Conservation (phyloP, 2,888 invertebrate genomes). For the Calameuta pallipes region DNA sequence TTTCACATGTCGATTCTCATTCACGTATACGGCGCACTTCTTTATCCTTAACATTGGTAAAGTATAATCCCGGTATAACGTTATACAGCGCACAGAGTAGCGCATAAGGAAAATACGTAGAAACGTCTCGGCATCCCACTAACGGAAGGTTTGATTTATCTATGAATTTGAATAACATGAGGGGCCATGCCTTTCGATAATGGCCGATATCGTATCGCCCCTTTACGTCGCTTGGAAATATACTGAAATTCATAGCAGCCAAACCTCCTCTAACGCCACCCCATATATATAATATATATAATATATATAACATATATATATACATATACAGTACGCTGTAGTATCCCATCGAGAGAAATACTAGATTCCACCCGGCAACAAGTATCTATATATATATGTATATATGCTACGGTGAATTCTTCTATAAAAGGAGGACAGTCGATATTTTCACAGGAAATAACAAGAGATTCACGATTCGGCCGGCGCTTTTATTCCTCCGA, state of each 20-base stretch:
- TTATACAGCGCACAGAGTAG: background rate
- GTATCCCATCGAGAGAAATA: background rate
- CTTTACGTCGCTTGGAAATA: slow-evolving; percentile 2
- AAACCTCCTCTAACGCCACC: background rate
- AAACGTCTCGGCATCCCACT: background rate
- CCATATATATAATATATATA: background rate
- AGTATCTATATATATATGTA: background rate
- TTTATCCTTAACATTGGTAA: background rate
- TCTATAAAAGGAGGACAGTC: background rate
- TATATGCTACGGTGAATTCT: background rate
- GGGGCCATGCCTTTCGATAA: slow-evolving; percentile 44
- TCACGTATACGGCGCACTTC: background rate
- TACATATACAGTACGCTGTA: background rate
- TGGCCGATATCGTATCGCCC: slow-evolving; percentile 37
- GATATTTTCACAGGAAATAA: background rate
- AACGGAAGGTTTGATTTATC: slow-evolving; percentile 51
- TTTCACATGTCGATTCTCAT: background rate
- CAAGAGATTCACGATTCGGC: background rate
- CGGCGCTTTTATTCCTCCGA: background rate
- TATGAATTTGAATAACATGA: slow-evolving; percentile 57
- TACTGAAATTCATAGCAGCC: background rate
- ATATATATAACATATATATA: background rate
- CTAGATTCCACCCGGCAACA: background rate
- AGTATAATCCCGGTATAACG: background rate
- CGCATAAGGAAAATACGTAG: background rate